Conservation (phyloP, 2,797 vertebrate species). For the Acrossocheilus fasciatus region DNA sequence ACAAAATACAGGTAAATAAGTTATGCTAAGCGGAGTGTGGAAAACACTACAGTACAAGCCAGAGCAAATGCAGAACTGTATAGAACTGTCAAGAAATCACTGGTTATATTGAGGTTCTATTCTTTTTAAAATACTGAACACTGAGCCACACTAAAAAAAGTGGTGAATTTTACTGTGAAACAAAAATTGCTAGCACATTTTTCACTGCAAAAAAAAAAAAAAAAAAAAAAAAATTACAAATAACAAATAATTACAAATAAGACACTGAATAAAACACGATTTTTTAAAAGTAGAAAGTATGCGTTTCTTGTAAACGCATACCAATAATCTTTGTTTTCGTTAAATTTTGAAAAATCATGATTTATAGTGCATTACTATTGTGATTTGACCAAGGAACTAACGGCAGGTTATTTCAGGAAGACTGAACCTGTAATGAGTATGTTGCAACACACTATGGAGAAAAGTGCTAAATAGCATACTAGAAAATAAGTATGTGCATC, state of each 20-base stretch:
- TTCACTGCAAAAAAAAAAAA: neutral
- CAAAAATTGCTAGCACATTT: neutral
- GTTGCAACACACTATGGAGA: neutral
- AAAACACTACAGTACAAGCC: neutral
- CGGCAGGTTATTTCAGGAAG: neutral
- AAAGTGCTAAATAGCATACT: constrained; percentile 1
- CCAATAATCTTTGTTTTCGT: neutral
- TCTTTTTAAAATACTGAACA: neutral
- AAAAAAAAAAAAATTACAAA: neutral
- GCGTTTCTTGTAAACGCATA: neutral
- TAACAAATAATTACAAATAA: neutral
- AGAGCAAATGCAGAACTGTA: neutral
- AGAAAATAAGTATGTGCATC: neutral
- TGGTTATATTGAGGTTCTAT: neutral
- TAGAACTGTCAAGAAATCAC: neutral
- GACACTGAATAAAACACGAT: neutral
- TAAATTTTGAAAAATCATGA: neutral
- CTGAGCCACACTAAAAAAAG: neutral
- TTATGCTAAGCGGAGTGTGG: neutral
- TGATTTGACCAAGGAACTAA: neutral
- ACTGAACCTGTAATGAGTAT: neutral
- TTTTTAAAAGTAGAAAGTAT: neutral
- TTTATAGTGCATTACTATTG: neutral
- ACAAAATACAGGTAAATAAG: constrained; percentile 21
- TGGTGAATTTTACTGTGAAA: neutral